These are phyloP conservation scores for Archaeoteleia sp. DNA, from an alignment of 2,888 invertebrate species.

Conservation along the genomic window DNA sequence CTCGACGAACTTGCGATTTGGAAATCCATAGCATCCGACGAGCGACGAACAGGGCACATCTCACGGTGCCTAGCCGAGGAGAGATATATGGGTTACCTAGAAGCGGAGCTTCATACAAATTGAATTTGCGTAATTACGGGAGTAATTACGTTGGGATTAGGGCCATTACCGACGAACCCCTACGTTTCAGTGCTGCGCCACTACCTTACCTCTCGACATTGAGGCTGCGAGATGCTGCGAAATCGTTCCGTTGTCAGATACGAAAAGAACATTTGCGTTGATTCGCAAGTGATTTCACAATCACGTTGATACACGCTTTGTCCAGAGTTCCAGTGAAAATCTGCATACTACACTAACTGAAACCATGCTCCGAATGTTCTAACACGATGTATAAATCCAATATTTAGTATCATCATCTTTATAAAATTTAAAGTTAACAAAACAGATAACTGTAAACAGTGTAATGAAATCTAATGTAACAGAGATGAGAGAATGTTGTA, in stretches of 20 bases:
- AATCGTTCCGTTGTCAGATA: conserved; percentile 29
- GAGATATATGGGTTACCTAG: conserved; percentile 66
- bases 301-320: conserved; percentile 17
- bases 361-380: no score
- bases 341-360: no score
- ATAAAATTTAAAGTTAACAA: no score
- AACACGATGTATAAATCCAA: no score
- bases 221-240: conserved; percentile 26
- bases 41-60: conserved; percentile 50
- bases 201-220: conserved; percentile 40
- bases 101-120: conserved; percentile 68
- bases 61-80: conserved; percentile 39
- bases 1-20: conserved; percentile 62
- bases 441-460: no score
- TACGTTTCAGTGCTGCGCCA: conserved; percentile 33
- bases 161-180: conserved; percentile 65
- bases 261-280: conserved; percentile 40
- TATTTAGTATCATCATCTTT: no score
- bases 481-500: no score
- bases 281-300: conserved; percentile 29
- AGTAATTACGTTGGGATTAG: conserved; percentile 71
- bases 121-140: conserved; percentile 72
- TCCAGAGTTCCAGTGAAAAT: conserved; percentile 2
- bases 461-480: no score
- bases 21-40: conserved; percentile 57